Percentiles rank a stretch among this genome's conserved stretches.
These are phyloP conservation scores for Elanus axillaris DNA, from an alignment of 2,113 vertebrate species.

Conservation along the genomic window DNA sequence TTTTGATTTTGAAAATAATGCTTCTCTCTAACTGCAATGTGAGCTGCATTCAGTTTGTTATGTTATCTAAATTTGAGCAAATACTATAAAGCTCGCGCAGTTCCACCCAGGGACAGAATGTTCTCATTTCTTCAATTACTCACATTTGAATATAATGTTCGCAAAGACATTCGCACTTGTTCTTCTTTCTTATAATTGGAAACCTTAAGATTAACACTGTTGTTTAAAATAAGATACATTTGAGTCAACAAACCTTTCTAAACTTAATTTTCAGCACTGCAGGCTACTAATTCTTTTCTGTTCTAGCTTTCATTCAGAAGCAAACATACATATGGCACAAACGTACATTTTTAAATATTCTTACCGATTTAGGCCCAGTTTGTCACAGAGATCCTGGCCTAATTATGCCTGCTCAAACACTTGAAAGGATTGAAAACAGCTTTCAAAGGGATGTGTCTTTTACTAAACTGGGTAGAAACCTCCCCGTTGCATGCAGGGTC, in stretches of 20 bases:
- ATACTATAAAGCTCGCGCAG: conserved; percentile 8
- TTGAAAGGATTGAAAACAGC: background rate
- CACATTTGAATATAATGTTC: conserved; percentile 43
- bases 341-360: background rate
- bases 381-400: background rate
- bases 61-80: conserved; percentile 62
- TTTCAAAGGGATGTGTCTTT: background rate
- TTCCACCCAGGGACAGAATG: conserved; percentile 31
- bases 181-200: conserved; percentile 32
- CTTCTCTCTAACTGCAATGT: conserved; percentile 44
- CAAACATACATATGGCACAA: background rate
- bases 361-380: background rate
- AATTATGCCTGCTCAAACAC: background rate
- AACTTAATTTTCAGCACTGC: conserved; percentile 1
- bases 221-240: background rate
- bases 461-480: background rate
- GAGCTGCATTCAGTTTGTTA: conserved; percentile 58
- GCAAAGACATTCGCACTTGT: conserved; percentile 23
- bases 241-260: background rate
- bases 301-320: background rate
- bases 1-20: conserved; percentile 69
- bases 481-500: background rate
- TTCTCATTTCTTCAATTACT: conserved; percentile 57
- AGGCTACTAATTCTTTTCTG: background rate
- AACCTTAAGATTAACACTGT: conserved; percentile 19